These are phyloP conservation scores for Drosophila flavopinicola DNA, from an alignment of 2,888 invertebrate genomes.

Conservation along the genomic window DNA sequence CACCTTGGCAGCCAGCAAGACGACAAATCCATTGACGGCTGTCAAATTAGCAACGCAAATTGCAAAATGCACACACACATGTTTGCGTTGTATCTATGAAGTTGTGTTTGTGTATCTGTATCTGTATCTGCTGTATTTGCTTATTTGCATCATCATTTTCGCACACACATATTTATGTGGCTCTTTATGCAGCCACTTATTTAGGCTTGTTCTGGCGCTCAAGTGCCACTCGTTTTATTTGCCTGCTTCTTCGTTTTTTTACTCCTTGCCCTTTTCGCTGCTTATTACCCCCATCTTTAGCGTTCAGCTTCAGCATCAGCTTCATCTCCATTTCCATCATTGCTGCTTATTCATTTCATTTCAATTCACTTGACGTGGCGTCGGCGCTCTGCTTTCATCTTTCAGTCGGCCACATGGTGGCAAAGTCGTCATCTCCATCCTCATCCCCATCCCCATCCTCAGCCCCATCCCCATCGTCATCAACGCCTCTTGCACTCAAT, in stretches of 20 bases:
- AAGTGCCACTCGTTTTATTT: conserved; percentile 74
- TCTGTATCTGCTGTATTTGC: conserved; percentile 28
- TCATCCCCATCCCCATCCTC: conserved; percentile 14
- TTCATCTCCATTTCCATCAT: conserved; percentile 23
- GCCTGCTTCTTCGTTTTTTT: too few species aligned
- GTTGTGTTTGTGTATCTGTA: conserved; percentile 13
- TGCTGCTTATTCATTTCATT: conserved; percentile 65
- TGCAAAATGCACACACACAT: conserved; percentile 24
- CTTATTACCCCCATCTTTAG: not conserved
- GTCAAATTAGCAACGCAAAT: conserved; percentile 76
- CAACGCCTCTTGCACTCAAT: conserved; percentile 47
- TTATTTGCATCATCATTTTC: conserved; percentile 70
- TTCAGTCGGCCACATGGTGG: conserved; percentile 56
- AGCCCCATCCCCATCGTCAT: conserved; percentile 24
- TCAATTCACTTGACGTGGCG: conserved; percentile 58
- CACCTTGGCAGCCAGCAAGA: conserved; percentile 61
- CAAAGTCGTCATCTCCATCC: conserved; percentile 36
- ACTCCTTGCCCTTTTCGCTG: conserved; percentile 55
- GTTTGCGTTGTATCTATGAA: conserved; percentile 17
- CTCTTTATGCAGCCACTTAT: conserved; percentile 64
- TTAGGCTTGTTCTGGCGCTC: conserved; percentile 65
- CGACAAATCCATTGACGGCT: conserved; percentile 70
- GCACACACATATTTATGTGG: conserved; percentile 65
- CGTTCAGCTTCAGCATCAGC: not conserved
- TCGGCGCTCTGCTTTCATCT: conserved; percentile 71